A percentile compares a stretch with the other conserved stretches of the same genome.
Conservation (phyloP, 2,113 vertebrate genomes). For the Micronisus gabar region DNA sequence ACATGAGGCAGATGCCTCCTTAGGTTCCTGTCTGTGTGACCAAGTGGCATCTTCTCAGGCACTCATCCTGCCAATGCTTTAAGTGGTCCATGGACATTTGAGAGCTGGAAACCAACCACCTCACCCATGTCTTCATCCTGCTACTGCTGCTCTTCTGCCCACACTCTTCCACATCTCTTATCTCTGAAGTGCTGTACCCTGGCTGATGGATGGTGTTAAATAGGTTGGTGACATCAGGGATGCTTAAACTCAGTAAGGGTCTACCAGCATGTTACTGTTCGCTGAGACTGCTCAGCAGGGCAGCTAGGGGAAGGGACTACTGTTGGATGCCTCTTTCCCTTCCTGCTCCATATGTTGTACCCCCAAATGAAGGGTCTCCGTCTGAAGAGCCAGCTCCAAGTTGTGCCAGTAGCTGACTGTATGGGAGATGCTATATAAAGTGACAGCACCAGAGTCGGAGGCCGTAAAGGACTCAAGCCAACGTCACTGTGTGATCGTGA, state of each 20-base stretch:
- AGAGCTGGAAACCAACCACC: not conserved
- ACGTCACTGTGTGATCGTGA: not conserved
- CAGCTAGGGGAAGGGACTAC: not conserved
- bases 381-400: not conserved
- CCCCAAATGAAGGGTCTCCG: not conserved
- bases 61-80: not conserved
- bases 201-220: not conserved
- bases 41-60: not conserved
- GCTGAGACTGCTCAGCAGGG: not conserved
- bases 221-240: not conserved
- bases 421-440: not conserved
- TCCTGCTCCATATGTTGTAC: not conserved
- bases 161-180: not conserved
- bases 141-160: not conserved
- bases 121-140: not conserved
- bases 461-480: rapidly evolving
- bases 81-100: not conserved
- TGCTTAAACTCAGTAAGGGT: not conserved
- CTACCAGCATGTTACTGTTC: not conserved
- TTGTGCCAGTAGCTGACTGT: not conserved
- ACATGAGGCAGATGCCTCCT: not conserved
- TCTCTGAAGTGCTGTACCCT: not conserved
- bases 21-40: not conserved
- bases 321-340: not conserved
- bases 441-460: rapidly evolving